Evolutionary conservation across 37 sponge, comb jelly and placozoan species (phyloP).

Genomic region (Tethya wilhelma): DNA sequence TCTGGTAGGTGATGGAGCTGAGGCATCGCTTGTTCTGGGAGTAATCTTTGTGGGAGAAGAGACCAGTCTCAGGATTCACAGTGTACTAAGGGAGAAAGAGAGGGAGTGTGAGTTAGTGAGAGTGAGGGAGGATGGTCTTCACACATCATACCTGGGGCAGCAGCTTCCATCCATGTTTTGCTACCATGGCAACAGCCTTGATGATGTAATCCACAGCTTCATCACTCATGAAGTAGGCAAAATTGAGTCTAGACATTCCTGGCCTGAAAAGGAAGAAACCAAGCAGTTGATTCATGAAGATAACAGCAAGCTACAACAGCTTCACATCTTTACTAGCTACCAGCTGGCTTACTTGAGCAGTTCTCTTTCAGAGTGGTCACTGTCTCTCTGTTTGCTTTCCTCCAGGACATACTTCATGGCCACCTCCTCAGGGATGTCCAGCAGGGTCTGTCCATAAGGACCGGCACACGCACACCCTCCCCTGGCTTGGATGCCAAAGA

Average conservation of each 20-base stretch:
- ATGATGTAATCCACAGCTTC: conserved; percentile 71
- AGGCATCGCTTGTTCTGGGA: conserved; percentile 67
- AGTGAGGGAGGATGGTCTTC: background rate
- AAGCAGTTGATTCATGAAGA: background rate
- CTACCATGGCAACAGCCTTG: conserved; percentile 83
- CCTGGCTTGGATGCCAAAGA: conserved; percentile 89
- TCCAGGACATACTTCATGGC: conserved; percentile 65
- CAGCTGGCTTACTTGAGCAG: conserved; percentile 49
- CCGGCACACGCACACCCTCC: conserved; percentile 95
- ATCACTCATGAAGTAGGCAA: conserved; percentile 76
- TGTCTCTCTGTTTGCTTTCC: conserved; percentile 50
- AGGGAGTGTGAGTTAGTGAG: background rate
- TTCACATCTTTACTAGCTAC: too few relatives aligned
- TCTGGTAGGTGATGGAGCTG: conserved; percentile 55
- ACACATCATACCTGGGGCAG: conserved; percentile 68
- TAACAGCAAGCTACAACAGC: background rate
- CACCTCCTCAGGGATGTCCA: conserved; percentile 69
- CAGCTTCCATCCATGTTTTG: conserved; percentile 87
- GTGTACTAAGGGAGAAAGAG: conserved; percentile 38
- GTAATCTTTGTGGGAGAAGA: conserved; percentile 58
- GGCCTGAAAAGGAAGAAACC: conserved; percentile 45
- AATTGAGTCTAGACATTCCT: conserved; percentile 73
- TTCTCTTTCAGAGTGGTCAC: conserved; percentile 75
- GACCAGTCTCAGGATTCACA: conserved; percentile 75
- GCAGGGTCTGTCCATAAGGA: conserved; percentile 80